Evolutionary conservation across 2,113 vertebrate genomes (phyloP).

Genomic region (Sturnira hondurensis): DNA sequence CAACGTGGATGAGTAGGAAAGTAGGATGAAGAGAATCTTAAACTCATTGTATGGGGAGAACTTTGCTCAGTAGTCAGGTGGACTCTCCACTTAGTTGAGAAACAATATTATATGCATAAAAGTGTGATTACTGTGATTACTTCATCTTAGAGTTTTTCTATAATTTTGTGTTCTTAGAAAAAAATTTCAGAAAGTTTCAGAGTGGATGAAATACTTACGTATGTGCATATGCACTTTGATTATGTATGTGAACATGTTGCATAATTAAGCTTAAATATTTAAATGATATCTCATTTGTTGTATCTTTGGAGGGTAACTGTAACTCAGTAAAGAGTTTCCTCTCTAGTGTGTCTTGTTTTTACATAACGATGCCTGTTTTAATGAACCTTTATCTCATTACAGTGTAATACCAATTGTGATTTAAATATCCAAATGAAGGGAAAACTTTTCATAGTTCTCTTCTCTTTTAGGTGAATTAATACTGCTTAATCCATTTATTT

Average conservation of each 20-base stretch:
- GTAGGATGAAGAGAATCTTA: neutral
- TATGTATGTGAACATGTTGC: constrained; percentile 11
- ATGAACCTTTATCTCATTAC: constrained; percentile 66
- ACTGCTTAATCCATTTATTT: constrained; percentile 38
- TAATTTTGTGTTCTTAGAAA: neutral
- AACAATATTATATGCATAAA: neutral
- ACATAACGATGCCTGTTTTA: constrained; percentile 65
- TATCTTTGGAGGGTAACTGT: constrained; percentile 60
- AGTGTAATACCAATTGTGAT: constrained; percentile 50
- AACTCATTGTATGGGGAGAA: neutral
- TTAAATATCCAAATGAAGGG: constrained; percentile 66
- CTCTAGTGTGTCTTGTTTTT: constrained; percentile 65
- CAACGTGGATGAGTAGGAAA: neutral
- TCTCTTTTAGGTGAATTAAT: constrained; percentile 62
- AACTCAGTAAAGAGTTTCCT: constrained; percentile 38
- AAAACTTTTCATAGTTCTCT: neutral
- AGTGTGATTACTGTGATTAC: neutral
- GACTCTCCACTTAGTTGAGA: neutral
- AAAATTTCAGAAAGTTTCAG: neutral
- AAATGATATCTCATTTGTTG: constrained; percentile 60
- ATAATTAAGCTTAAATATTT: constrained; percentile 70
- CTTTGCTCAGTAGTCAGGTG: neutral
- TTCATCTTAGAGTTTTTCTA: neutral
- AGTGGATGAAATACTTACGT: neutral
- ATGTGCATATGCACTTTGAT: constrained; percentile 40